Evolutionary conservation across 2,113 vertebrate species (phyloP).

Genomic region (Herpailurus yagouaroundi): DNA sequence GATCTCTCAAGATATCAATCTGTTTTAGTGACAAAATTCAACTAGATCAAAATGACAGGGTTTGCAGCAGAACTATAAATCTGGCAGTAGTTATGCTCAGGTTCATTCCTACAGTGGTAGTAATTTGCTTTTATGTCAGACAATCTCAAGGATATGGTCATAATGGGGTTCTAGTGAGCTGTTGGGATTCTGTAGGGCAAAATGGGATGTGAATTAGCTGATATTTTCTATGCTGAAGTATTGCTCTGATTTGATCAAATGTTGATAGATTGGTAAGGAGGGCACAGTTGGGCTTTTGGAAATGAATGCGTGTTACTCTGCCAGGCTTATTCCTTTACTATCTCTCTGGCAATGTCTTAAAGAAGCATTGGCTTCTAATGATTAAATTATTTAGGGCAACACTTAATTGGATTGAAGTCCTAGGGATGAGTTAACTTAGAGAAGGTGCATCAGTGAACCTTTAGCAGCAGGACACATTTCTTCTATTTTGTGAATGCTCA

Average conservation of each 20-base stretch:
- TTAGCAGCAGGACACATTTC: not conserved
- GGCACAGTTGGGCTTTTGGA: not conserved
- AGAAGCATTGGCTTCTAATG: not conserved
- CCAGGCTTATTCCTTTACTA: not conserved
- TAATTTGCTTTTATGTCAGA: constrained; percentile 77
- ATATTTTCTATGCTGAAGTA: constrained; percentile 28
- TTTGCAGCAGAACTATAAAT: constrained; percentile 70
- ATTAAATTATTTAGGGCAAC: constrained; percentile 20
- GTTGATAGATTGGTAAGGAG: not conserved
- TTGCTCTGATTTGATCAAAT: constrained; percentile 28
- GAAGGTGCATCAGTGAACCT: fast-evolving
- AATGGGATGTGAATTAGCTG: constrained; percentile 39
- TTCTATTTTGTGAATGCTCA: not conserved
- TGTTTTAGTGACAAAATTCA: constrained; percentile 51
- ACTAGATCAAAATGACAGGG: constrained; percentile 63
- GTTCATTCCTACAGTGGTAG: constrained; percentile 62
- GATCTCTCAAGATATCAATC: constrained; percentile 69
- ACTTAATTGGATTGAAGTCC: not conserved
- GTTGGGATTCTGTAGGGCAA: constrained; percentile 17
- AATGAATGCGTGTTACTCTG: not conserved
- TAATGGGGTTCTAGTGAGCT: constrained; percentile 65
- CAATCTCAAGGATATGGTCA: constrained; percentile 55
- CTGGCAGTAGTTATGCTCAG: constrained; percentile 46
- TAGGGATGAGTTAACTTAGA: not conserved
- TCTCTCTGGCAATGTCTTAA: not conserved